A percentile compares a stretch with the other conserved stretches of the same genome.
Conservation (phyloP, 2,113 vertebrate species). For the Epinephelus cyanopodus region DNA sequence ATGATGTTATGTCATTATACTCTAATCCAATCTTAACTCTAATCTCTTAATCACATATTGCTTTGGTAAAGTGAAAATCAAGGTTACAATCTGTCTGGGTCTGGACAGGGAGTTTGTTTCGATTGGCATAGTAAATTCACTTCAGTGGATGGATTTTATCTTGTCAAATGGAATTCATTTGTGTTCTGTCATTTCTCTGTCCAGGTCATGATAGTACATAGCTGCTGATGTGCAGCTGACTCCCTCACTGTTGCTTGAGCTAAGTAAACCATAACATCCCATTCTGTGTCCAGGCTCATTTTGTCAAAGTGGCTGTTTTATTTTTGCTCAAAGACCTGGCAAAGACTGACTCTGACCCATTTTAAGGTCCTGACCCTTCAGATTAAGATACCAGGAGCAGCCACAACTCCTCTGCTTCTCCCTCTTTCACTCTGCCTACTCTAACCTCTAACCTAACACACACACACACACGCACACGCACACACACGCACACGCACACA, state of each 20-base stretch:
- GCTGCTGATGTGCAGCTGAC: too few species aligned
- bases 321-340: constrained; percentile 20
- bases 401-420: constrained; percentile 18
- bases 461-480: constrained; percentile 3
- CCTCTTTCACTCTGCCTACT: constrained; percentile 33
- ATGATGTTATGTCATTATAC: neutral
- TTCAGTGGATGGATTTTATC: neutral
- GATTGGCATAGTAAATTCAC: neutral
- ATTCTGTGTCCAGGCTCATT: neutral
- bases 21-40: neutral
- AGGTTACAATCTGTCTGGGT: neutral
- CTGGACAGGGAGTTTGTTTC: neutral
- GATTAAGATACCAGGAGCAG: constrained; percentile 42
- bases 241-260: too few species aligned
- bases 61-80: neutral
- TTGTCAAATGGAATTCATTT: neutral
- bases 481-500: neutral
- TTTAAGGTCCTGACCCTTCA: constrained; percentile 38
- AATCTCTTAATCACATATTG: neutral
- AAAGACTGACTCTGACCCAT: constrained; percentile 30
- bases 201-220: neutral
- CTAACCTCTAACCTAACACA: constrained; percentile 58
- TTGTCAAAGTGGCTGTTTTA: neutral
- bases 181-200: neutral
- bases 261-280: neutral